Conservation (phyloP, 2,113 vertebrate species). For the Sterna hirundo region DNA sequence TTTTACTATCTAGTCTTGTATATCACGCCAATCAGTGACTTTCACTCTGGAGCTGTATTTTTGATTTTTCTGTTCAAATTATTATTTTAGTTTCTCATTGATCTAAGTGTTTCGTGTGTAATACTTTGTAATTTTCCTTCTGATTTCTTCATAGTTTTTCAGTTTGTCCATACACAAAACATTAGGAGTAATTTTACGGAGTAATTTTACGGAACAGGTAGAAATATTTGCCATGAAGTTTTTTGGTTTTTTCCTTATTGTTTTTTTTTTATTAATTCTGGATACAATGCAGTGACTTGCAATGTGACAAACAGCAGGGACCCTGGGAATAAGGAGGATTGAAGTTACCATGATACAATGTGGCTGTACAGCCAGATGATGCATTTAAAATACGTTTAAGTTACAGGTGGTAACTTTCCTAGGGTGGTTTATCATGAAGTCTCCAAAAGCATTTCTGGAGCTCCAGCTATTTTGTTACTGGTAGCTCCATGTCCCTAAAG, state of each 20-base stretch:
- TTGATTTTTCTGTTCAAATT: neutral
- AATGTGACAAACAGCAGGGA: neutral
- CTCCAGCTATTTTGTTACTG: neutral
- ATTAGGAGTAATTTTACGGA: neutral
- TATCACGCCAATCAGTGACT: neutral
- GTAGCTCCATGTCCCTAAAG: neutral
- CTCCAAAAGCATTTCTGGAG: neutral
- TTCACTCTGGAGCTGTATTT: neutral
- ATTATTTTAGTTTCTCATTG: neutral
- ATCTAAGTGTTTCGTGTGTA: neutral
- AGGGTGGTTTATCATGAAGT: neutral
- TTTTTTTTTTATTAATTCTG: neutral
- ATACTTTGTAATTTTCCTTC: neutral
- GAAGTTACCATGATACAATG: neutral
- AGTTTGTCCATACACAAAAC: neutral
- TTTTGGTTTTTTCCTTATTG: neutral
- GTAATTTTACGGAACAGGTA: neutral
- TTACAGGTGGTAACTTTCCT: neutral
- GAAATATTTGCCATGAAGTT: neutral
- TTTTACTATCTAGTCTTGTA: neutral
- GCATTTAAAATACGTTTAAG: neutral
- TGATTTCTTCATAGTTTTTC: neutral
- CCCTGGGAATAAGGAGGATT: neutral
- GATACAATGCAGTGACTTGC: neutral
- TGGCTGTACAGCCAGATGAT: neutral